These are phyloP conservation scores for Drosophila cardini DNA, from an alignment of 1,140 invertebrate species.

Conservation along the genomic window DNA sequence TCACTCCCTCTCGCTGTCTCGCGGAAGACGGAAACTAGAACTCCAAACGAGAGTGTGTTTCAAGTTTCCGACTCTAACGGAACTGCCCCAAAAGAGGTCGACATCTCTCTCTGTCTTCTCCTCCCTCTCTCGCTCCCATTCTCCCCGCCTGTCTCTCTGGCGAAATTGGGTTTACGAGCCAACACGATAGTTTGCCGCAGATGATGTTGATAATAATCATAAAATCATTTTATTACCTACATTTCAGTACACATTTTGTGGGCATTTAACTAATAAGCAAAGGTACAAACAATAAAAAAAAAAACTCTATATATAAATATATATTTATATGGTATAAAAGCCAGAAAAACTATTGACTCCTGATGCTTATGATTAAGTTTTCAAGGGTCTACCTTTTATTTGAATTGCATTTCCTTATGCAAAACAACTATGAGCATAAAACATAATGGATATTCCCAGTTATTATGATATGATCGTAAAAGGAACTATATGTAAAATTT, in stretches of 20 bases:
- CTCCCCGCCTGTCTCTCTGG: slow-evolving; percentile 10
- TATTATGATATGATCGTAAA: background rate
- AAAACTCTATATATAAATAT: too few relatives aligned
- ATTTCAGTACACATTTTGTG: slow-evolving; percentile 32
- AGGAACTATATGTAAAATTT: background rate
- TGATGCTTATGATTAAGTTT: background rate
- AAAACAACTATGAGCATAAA: slow-evolving; percentile 22
- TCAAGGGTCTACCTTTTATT: background rate
- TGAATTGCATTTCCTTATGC: slow-evolving; percentile 24
- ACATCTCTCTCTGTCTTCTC: slow-evolving; percentile 9
- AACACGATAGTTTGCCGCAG: slow-evolving; percentile 26
- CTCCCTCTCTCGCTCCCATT: background rate
- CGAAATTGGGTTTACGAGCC: slow-evolving; percentile 58
- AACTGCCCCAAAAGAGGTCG: slow-evolving; percentile 49
- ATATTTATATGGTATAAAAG: background rate
- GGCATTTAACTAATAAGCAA: slow-evolving; percentile 60
- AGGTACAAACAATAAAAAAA: background rate
- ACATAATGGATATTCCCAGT: slow-evolving; percentile 9
- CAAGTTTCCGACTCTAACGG: slow-evolving; percentile 45
- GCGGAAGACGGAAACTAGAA: slow-evolving; percentile 53
- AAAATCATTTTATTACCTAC: slow-evolving; percentile 56
- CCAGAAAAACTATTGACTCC: slow-evolving; percentile 30
- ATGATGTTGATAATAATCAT: slow-evolving; percentile 57
- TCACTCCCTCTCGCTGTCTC: background rate
- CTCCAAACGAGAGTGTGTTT: slow-evolving; percentile 30